Base-by-base conservation (phyloP, 2,888 invertebrate species). In the Pseudolycoriella hygida region DNA sequence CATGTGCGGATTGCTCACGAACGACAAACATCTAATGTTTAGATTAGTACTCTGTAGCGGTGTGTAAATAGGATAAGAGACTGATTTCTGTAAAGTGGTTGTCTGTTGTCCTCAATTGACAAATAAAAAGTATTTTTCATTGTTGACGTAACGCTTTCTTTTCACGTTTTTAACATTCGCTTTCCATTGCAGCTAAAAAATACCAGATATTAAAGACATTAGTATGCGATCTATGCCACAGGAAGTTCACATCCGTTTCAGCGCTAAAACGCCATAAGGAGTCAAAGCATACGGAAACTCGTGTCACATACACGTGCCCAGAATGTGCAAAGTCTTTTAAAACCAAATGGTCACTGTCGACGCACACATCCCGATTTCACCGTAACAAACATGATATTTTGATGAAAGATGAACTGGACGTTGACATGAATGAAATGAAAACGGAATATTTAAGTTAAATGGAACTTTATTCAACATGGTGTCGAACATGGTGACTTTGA, bases 1-100 rank as follows among this genome's bases (percentile, higher is more conserved):
- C 65, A 66, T 50, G 65, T 66, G 53, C 57, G 65, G 51, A 65
- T 65, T 54, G 63, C 65, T 17, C 65, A 65, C 46, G 65, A 65
- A 50, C 64, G 63, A 53, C 66, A 65, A 53, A 25, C 25, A 8
- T 4, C 58, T 49, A 47, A 17, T 40, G 20, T 25, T 25, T 25
- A 25, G 25, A 8, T n/a, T n/a, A n/a, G n/a, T n/a, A n/a, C n/a
- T n/a, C n/a, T n/a, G n/a, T n/a, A n/a, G n/a, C n/a, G n/a, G n/a
- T n/a, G n/a, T n/a, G n/a, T n/a, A n/a, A n/a, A n/a, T 25, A 25
- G 25, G 25, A 25, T 25, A 25, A 25, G 25, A 25, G 14, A 14
- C 10, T 14, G 12, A 11, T 15, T 15, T 15, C 39, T n/a, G 14
- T 17, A 25, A 25, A 25, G 8, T 25, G 25, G 25, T 25, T 25